Conservation (phyloP, 2,113 vertebrate species). For the Hippocampus zosterae region DNA sequence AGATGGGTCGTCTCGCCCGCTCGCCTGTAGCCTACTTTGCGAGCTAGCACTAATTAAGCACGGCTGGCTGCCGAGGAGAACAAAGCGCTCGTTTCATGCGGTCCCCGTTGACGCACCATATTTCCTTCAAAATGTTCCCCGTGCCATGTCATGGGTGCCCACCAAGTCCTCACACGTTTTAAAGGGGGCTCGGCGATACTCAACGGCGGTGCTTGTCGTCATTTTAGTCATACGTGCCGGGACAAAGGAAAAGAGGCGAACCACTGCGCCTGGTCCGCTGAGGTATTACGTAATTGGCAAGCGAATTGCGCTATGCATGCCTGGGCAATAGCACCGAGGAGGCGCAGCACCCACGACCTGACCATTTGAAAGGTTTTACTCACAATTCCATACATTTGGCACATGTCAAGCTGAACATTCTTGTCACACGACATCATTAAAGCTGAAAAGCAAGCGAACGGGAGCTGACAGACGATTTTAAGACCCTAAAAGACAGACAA, state of each 20-base stretch:
- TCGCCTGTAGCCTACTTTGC: slow-evolving; percentile 53
- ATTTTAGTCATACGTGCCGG: slow-evolving; percentile 30
- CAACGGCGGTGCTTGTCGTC: neutral
- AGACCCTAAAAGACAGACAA: slow-evolving; percentile 43
- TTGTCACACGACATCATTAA: neutral
- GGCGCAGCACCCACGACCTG: slow-evolving; percentile 43
- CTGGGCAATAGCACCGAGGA: slow-evolving; percentile 61
- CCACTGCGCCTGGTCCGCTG: slow-evolving; percentile 57
- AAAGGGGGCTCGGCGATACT: neutral
- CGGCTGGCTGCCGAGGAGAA: slow-evolving; percentile 67
- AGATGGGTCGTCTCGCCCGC: slow-evolving; percentile 45
- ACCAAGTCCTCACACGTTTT: neutral
- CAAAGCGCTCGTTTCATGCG: slow-evolving; percentile 70
- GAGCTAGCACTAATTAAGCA: slow-evolving; percentile 53
- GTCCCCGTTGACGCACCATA: slow-evolving; percentile 49
- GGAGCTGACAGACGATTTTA: slow-evolving; percentile 1
- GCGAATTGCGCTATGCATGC: slow-evolving; percentile 69
- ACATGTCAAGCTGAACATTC: slow-evolving; percentile 18
- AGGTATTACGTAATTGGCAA: slow-evolving; percentile 73
- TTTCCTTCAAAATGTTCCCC: slow-evolving; percentile 4
- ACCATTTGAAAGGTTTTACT: slow-evolving; percentile 22
- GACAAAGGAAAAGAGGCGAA: slow-evolving; percentile 60
- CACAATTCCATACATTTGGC: slow-evolving; percentile 29
- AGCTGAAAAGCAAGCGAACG: neutral
- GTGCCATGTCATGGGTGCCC: neutral